Evolutionary conservation across 2,113 vertebrate genomes (phyloP).

Genomic region (Dryoscopus gambensis): DNA sequence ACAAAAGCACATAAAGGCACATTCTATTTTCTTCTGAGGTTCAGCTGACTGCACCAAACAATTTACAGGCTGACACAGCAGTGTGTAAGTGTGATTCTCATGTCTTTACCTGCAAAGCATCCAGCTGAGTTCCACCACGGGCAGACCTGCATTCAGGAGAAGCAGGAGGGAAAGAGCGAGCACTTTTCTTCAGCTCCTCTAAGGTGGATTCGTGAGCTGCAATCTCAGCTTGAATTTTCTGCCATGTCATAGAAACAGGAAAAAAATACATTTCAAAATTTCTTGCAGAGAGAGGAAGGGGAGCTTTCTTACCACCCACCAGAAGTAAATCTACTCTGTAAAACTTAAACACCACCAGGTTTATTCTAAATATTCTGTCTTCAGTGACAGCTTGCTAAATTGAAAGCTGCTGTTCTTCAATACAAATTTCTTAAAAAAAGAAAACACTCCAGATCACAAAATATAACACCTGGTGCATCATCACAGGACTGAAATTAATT

Average conservation of each 20-base stretch:
- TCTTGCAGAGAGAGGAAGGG: neutral
- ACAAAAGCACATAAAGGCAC: neutral
- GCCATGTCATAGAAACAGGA: neutral
- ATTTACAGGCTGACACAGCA: neutral
- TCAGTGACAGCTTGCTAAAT: neutral
- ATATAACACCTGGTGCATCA: neutral
- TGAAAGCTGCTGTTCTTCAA: neutral
- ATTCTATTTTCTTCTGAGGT: neutral
- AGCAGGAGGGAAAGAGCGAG: constrained; percentile 69
- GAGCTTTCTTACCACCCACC: neutral
- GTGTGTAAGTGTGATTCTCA: fast-evolving
- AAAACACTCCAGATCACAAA: neutral
- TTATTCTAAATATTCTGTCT: neutral
- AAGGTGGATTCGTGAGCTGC: constrained; percentile 84
- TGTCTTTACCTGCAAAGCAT: constrained; percentile 85
- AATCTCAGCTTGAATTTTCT: constrained; percentile 93
- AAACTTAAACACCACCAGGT: neutral
- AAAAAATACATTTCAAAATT: neutral
- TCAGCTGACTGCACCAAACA: neutral
- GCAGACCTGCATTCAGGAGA: constrained; percentile 78
- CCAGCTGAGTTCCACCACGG: constrained; percentile 84
- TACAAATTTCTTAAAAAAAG: neutral
- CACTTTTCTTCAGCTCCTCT: constrained; percentile 86
- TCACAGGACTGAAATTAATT: neutral
- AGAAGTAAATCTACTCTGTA: neutral